These are phyloP conservation scores for Callorhinus ursinus DNA, from an alignment of 2,113 vertebrate species.

Conservation along the genomic window DNA sequence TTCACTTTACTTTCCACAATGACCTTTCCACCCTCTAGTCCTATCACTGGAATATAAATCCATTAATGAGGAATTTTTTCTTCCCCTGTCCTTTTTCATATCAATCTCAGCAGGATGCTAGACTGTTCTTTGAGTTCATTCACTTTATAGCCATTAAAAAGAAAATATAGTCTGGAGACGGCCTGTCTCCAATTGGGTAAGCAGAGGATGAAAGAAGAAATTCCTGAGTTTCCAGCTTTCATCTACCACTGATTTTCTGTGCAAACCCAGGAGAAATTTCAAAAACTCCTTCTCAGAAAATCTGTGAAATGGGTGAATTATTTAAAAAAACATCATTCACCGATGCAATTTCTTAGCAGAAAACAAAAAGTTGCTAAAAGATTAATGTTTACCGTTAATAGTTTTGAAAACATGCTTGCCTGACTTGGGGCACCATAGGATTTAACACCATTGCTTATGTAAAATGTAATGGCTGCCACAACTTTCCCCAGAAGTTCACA, in stretches of 20 bases:
- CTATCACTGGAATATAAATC: conserved; percentile 71
- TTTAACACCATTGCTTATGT: not conserved
- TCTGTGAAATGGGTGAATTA: conserved; percentile 13
- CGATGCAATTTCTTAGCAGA: not conserved
- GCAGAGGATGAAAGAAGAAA: conserved; percentile 34
- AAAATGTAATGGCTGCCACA: not conserved
- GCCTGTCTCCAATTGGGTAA: conserved; percentile 68
- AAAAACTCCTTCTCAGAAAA: not conserved
- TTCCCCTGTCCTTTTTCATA: conserved; percentile 67
- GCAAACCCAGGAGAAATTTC: not conserved
- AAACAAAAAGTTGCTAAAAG: not conserved
- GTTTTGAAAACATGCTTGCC: not conserved
- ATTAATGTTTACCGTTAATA: not conserved
- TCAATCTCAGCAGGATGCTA: conserved; percentile 63
- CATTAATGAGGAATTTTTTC: conserved; percentile 80
- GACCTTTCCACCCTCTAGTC: conserved; percentile 59
- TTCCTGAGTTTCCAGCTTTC: conserved; percentile 59
- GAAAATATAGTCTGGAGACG: conserved; percentile 70
- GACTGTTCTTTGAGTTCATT: conserved; percentile 68
- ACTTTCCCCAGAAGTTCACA: not conserved
- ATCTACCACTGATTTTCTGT: not conserved
- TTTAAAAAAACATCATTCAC: not conserved
- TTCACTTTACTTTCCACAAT: conserved; percentile 74
- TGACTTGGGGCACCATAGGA: not conserved
- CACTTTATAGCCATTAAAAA: conserved; percentile 75